Evolutionary conservation across 2,888 invertebrate species (phyloP).

Genomic region (Cremastobaeus sp.): DNA sequence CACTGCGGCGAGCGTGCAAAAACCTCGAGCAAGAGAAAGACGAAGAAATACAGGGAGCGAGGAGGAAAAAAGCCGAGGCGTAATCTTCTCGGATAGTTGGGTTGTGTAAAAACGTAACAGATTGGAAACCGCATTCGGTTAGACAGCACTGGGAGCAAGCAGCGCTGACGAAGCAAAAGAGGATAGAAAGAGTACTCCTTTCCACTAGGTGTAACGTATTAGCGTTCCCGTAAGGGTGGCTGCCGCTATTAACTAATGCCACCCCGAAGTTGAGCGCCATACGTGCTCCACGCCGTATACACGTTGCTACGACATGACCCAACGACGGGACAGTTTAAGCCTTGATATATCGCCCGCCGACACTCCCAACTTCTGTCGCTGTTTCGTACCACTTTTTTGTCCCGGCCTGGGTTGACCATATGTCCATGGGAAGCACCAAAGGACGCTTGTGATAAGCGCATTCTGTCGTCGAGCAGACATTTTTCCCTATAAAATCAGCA

Average conservation of each 20-base stretch:
- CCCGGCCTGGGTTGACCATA: slow-evolving; percentile 63
- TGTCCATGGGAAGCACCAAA: slow-evolving; percentile 56
- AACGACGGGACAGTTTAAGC: slow-evolving; percentile 76
- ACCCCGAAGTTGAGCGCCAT: slow-evolving; percentile 69
- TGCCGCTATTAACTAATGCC: slow-evolving; percentile 77
- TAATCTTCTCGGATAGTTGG: slow-evolving; percentile 60
- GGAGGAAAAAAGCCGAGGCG: slow-evolving; percentile 57
- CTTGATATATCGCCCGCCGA: slow-evolving; percentile 78
- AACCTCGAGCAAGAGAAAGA: slow-evolving; percentile 46
- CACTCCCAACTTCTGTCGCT: slow-evolving; percentile 79
- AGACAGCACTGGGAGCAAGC: slow-evolving; percentile 58
- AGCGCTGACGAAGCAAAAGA: slow-evolving; percentile 14
- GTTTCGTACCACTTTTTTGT: slow-evolving; percentile 75
- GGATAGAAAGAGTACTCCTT: slow-evolving; percentile 52
- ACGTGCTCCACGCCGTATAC: slow-evolving; percentile 68
- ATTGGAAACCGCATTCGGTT: slow-evolving; percentile 78
- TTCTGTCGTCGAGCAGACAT: slow-evolving; percentile 30
- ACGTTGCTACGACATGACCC: slow-evolving; percentile 68
- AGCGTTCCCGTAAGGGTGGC: slow-evolving; percentile 69
- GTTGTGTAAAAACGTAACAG: slow-evolving; percentile 75
- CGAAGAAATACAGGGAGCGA: slow-evolving; percentile 45
- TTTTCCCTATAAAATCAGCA: slow-evolving; percentile 30
- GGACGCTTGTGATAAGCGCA: slow-evolving; percentile 57
- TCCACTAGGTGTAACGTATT: slow-evolving; percentile 70
- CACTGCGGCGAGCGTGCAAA: slow-evolving; percentile 27